A percentile compares a stretch with the other conserved stretches of the same genome.
Evolutionary conservation across 2,797 vertebrate genomes (phyloP).

Genomic region (Lepilemur ruficaudatus): DNA sequence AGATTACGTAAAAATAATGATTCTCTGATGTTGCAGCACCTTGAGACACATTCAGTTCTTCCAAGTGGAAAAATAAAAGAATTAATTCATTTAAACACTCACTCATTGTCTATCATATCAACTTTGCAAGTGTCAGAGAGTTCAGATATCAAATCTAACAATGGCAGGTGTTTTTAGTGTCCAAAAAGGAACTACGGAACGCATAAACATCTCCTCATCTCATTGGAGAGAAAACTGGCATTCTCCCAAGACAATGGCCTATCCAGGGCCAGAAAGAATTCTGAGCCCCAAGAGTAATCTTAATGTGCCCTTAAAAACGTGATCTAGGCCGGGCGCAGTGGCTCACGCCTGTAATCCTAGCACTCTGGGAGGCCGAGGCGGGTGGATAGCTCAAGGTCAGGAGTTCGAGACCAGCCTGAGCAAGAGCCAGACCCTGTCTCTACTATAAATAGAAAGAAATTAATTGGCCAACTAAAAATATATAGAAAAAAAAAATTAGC

Average conservation of each 20-base stretch:
- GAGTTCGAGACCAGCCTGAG: no score
- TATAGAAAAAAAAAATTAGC: no score
- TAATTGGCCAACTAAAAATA: no score
- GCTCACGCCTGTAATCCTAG: no score
- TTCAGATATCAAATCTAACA: slow-evolving; percentile 30
- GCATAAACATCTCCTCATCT: background rate
- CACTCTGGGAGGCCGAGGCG: no score
- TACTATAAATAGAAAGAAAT: no score
- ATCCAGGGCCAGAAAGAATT: background rate
- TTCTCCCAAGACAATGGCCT: background rate
- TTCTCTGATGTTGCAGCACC: background rate
- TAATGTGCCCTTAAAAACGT: background rate
- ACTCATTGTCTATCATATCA: background rate
- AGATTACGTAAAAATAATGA: background rate
- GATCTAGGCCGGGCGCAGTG: background rate
- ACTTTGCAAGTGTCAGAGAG: background rate
- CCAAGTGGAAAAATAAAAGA: slow-evolving; percentile 12
- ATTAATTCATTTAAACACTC: background rate
- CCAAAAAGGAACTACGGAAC: background rate
- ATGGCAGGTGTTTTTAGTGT: background rate
- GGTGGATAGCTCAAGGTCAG: no score
- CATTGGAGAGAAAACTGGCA: background rate
- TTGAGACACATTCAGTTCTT: background rate
- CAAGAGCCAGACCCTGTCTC: no score
- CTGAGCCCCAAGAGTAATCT: background rate